These are phyloP conservation scores for Mus musculus DNA, from an alignment of 2,113 vertebrate genomes.

Conservation along the genomic window DNA sequence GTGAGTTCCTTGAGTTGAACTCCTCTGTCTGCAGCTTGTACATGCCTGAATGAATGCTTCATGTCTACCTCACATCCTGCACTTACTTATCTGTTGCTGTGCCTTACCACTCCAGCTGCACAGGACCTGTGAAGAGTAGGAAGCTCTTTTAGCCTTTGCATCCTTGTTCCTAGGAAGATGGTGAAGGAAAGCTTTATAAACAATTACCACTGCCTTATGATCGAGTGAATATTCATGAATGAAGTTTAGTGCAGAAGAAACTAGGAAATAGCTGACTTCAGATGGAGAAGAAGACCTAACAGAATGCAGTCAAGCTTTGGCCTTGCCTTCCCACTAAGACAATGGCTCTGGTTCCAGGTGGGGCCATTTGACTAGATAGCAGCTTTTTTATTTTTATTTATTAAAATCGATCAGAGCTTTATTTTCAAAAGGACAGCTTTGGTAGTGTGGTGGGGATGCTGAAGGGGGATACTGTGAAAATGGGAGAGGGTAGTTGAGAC, in stretches of 20 bases:
- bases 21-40: not conserved
- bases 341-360: not conserved
- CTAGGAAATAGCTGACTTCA: not conserved
- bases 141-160: not conserved
- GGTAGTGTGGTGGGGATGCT: not conserved
- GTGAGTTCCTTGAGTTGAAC: not conserved
- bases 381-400: too few relatives aligned
- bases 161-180: not conserved
- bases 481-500: not conserved
- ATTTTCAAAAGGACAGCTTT: not conserved
- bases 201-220: rapidly evolving
- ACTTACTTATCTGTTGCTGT: not conserved
- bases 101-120: not conserved
- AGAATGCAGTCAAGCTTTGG: not conserved
- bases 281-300: not conserved
- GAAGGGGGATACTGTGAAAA: not conserved
- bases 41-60: not conserved
- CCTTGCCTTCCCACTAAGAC: conserved; percentile 26
- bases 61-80: too few relatives aligned
- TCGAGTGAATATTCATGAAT: rapidly evolving
- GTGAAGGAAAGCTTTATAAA: not conserved
- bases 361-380: conserved; percentile 8
- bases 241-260: not conserved
- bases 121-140: not conserved
- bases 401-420: not conserved